Evolutionary conservation across 2,888 invertebrate genomes (phyloP).

Genomic region (Trichogramma dendrolimi): DNA sequence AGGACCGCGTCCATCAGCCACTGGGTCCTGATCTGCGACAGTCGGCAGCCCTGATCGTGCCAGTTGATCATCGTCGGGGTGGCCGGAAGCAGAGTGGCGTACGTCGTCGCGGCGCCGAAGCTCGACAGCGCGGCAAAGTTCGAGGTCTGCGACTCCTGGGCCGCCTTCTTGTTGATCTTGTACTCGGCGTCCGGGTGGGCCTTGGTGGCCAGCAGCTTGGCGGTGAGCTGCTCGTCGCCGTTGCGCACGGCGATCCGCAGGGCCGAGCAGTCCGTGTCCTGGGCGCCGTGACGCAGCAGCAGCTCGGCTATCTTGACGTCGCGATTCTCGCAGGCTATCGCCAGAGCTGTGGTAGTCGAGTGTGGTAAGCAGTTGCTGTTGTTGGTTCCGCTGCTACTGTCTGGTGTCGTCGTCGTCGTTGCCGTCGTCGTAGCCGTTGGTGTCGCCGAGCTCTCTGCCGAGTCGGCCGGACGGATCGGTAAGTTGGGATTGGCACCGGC

Average conservation of each 20-base stretch:
- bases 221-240: constrained; percentile 71
- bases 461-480: constrained; percentile 53
- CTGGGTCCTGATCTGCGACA: constrained; percentile 69
- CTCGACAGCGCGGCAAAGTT: constrained; percentile 57
- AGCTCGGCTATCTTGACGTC: constrained; percentile 72
- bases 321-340: constrained; percentile 67
- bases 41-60: constrained; percentile 74
- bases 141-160: constrained; percentile 63
- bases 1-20: constrained; percentile 84
- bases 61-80: constrained; percentile 87
- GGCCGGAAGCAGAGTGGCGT: constrained; percentile 76
- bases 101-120: constrained; percentile 61
- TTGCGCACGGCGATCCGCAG: constrained; percentile 71
- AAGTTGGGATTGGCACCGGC: constrained; percentile 81
- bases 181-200: constrained; percentile 88
- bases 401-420: neutral
- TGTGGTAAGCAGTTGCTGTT: no score
- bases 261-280: constrained; percentile 82
- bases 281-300: constrained; percentile 74
- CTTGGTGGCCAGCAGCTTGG: constrained; percentile 80
- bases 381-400: constrained; percentile 29
- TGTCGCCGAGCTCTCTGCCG: constrained; percentile 48
- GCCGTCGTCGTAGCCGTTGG: neutral
- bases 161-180: constrained; percentile 83
- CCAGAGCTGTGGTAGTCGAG: constrained; percentile 58